Conservation (phyloP, 2,797 vertebrate genomes). For the Furcifer pardalis region DNA sequence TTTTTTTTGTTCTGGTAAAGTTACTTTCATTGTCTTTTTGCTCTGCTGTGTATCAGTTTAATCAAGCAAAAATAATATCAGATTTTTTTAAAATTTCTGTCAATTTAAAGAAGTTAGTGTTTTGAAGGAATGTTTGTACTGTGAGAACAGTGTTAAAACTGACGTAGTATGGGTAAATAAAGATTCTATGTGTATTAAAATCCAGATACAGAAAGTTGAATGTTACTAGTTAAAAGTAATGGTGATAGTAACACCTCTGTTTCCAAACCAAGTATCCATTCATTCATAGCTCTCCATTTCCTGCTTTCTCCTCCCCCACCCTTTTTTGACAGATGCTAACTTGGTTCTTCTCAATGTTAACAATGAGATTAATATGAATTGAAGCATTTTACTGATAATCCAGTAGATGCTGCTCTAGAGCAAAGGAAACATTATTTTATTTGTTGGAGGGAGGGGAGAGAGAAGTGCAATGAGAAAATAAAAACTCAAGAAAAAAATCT, state of each 20-base stretch:
- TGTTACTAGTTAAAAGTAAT: constrained; percentile 14
- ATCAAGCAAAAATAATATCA: neutral
- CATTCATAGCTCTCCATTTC: constrained; percentile 8
- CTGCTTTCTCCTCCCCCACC: constrained; percentile 15
- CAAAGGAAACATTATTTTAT: constrained; percentile 76
- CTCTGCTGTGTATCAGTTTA: neutral
- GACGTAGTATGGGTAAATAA: neutral
- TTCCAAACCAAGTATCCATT: constrained; percentile 37
- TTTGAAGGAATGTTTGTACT: constrained; percentile 30
- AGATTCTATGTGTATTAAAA: constrained; percentile 23
- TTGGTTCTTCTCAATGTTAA: constrained; percentile 69
- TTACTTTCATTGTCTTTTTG: constrained; percentile 1
- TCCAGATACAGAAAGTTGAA: constrained; percentile 25
- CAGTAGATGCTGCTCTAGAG: constrained; percentile 87
- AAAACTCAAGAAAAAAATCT: constrained; percentile 65
- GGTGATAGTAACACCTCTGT: constrained; percentile 21
- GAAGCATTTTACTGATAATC: constrained; percentile 80
- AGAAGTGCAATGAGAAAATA: constrained; percentile 70
- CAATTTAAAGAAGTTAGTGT: neutral
- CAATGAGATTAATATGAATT: constrained; percentile 77
- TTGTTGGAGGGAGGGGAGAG: neutral
- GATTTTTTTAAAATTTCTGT: neutral
- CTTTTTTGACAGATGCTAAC: constrained; percentile 67
- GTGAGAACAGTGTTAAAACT: constrained; percentile 29
- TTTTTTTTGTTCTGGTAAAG: neutral